These are phyloP conservation scores for Bilobella aurantiaca DNA, from an alignment of 1,140 invertebrate species.

Conservation along the genomic window DNA sequence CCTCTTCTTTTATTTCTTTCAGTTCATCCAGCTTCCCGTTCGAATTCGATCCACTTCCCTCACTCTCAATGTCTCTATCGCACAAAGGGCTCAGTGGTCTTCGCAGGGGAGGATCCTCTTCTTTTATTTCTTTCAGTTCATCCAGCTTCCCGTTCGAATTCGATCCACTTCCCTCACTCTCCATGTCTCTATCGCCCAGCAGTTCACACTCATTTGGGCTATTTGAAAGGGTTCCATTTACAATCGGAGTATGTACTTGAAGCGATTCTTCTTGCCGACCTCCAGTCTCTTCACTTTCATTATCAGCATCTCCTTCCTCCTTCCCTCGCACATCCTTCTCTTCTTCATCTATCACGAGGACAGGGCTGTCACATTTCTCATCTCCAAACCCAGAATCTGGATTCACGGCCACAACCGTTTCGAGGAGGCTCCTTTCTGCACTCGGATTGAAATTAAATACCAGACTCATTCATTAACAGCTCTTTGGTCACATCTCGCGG, in stretches of 20 bases:
- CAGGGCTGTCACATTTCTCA: conserved; percentile 1
- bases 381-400: neutral
- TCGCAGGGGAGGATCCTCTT: neutral
- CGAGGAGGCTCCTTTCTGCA: neutral
- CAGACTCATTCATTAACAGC: neutral
- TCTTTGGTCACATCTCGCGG: neutral
- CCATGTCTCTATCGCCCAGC: neutral
- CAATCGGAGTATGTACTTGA: neutral
- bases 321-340: neutral
- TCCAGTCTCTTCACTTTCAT: neutral
- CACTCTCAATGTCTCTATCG: neutral
- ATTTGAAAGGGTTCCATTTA: neutral
- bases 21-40: neutral
- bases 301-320: neutral
- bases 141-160: neutral
- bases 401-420: neutral
- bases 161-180: neutral
- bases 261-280: neutral
- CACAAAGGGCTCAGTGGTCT: neutral
- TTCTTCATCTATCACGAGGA: neutral
- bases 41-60: neutral
- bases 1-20: neutral
- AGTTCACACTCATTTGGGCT: too few relatives aligned
- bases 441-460: neutral
- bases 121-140: neutral